Percentiles rank a stretch among this genome's conserved stretches.
phyloP scores from a whole-genome alignment of 2,113 vertebrate genomes.

The Lontra canadensis region DNA sequence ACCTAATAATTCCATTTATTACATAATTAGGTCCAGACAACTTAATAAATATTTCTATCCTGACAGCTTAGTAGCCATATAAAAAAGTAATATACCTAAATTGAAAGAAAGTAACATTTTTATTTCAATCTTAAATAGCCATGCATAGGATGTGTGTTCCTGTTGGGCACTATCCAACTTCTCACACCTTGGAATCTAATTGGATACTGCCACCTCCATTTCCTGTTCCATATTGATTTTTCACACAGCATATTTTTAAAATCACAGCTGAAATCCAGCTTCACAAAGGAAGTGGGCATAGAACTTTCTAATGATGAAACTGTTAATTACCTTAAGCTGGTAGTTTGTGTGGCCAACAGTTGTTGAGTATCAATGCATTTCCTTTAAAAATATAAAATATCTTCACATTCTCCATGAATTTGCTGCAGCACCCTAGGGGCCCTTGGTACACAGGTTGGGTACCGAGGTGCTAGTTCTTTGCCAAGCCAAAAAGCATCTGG shows the following conservation, averaged over 20 bases:
- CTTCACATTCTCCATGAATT: not conserved
- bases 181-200: not conserved
- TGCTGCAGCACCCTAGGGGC: not conserved
- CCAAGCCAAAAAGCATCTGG: not conserved
- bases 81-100: not conserved
- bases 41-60: not conserved
- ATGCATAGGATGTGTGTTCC: not conserved
- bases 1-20: constrained; percentile 18
- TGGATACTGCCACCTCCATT: not conserved
- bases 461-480: not conserved
- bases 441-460: not conserved
- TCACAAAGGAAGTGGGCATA: not conserved
- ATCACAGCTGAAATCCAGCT: not conserved
- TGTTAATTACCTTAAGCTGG: not conserved
- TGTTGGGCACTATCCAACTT: not conserved
- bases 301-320: constrained; percentile 8
- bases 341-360: not conserved
- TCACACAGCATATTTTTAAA: not conserved
- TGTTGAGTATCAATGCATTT: not conserved
- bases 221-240: constrained; percentile 1
- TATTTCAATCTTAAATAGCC: not conserved
- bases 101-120: constrained; percentile 13
- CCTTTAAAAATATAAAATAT: not conserved
- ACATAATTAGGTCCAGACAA: constrained; percentile 26
- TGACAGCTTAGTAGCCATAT: not conserved